Percentiles rank a stretch among this genome's conserved stretches.
phyloP scores from a whole-genome alignment of 2,113 vertebrate species.

The Nycticryphes semicollaris region DNA sequence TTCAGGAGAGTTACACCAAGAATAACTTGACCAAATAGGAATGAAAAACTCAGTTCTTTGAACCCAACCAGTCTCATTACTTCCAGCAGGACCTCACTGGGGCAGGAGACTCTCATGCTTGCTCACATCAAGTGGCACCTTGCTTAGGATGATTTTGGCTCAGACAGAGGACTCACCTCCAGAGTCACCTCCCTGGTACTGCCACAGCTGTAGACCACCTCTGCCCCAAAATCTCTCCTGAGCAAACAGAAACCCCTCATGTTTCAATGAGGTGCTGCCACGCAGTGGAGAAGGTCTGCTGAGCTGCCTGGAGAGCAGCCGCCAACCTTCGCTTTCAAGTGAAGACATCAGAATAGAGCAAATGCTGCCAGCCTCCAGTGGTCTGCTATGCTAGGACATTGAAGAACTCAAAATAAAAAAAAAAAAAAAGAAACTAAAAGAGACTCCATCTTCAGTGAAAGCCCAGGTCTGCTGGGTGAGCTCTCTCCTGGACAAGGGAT shows the following conservation, averaged over 20 bases:
- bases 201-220: neutral
- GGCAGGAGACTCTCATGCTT: neutral
- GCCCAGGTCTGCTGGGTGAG: neutral
- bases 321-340: neutral
- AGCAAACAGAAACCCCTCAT: neutral
- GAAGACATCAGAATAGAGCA: neutral
- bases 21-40: conserved; percentile 42
- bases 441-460: neutral
- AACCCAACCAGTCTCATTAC: neutral
- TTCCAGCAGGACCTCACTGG: neutral
- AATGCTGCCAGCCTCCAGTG: neutral
- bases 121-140: neutral
- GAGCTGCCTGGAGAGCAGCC: neutral
- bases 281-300: fast-evolving
- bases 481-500: neutral
- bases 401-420: neutral
- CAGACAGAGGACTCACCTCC: neutral
- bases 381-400: neutral
- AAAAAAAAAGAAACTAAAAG: neutral
- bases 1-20: conserved; percentile 18
- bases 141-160: neutral
- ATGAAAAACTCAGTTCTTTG: neutral
- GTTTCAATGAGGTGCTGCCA: neutral
- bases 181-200: neutral
- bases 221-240: neutral